Percentiles rank a stretch among this genome's conserved stretches.
Conservation (phyloP, 2,113 vertebrate species). For the Percina caprodes region DNA sequence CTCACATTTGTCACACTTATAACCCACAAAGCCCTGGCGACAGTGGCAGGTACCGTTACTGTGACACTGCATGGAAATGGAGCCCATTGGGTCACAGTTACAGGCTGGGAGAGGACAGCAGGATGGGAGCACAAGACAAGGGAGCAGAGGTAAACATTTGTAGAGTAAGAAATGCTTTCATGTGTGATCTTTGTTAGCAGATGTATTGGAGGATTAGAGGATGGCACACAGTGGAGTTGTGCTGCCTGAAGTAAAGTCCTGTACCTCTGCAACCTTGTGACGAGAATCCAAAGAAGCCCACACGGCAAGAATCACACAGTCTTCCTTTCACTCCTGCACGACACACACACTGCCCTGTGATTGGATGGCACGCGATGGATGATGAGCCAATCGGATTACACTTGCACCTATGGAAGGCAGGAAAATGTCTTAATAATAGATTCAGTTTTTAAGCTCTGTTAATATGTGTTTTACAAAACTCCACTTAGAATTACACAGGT, state of each 20-base stretch:
- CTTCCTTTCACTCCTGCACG: slow-evolving; percentile 85
- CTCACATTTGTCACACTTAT: slow-evolving; percentile 92
- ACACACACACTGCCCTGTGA: slow-evolving; percentile 91
- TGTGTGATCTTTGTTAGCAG: slow-evolving; percentile 32
- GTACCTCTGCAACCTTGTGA: slow-evolving; percentile 91
- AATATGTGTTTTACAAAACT: not conserved
- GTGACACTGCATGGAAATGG: slow-evolving; percentile 87
- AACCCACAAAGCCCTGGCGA: slow-evolving; percentile 87
- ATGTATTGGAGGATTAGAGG: slow-evolving; percentile 29
- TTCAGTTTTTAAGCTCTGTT: slow-evolving; percentile 1
- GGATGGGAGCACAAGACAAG: not conserved
- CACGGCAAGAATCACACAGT: slow-evolving; percentile 86
- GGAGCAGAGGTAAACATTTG: slow-evolving; percentile 34
- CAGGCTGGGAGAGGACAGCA: slow-evolving; percentile 82
- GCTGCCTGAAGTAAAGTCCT: slow-evolving; percentile 32
- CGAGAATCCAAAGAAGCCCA: slow-evolving; percentile 92
- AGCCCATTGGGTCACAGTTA: slow-evolving; percentile 92
- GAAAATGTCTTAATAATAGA: slow-evolving; percentile 10
- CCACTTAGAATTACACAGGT: not conserved
- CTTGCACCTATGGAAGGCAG: slow-evolving; percentile 83
- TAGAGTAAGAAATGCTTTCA: slow-evolving; percentile 21
- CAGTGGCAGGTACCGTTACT: slow-evolving; percentile 90
- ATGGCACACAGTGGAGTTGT: slow-evolving; percentile 6
- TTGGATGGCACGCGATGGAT: slow-evolving; percentile 82
- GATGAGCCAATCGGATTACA: slow-evolving; percentile 88